phyloP scores from a whole-genome alignment of 2,888 invertebrate genomes.

The Philaethria dido region DNA sequence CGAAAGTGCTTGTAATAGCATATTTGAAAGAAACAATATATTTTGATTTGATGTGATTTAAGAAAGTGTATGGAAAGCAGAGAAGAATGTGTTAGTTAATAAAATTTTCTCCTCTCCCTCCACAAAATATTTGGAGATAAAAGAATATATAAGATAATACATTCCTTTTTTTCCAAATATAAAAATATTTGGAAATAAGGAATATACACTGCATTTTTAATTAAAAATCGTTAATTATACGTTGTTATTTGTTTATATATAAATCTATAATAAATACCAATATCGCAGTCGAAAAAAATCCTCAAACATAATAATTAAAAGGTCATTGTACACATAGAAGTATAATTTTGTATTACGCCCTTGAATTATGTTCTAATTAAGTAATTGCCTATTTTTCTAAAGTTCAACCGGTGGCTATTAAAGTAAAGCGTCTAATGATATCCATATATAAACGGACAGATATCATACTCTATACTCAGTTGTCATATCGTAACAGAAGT shows the following conservation, averaged over 20 bases:
- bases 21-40: too few species aligned
- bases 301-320: constrained; percentile 3
- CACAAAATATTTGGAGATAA: too few species aligned
- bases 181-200: too few species aligned
- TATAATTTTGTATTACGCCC: constrained; percentile 19
- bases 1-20: too few species aligned
- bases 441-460: constrained; percentile 65
- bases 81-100: too few species aligned
- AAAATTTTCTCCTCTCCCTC: too few species aligned
- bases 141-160: too few species aligned
- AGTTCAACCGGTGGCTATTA: constrained; percentile 39
- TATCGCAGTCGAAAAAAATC: not conserved
- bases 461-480: constrained; percentile 15
- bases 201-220: too few species aligned
- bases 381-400: constrained; percentile 33
- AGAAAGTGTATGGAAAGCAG: too few species aligned
- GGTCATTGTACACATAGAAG: not conserved
- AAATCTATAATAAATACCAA: not conserved
- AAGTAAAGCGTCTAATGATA: constrained; percentile 33
- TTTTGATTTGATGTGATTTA: too few species aligned
- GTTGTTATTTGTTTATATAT: not conserved
- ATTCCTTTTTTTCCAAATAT: too few species aligned
- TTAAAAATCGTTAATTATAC: too few species aligned
- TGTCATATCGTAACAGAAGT: constrained; percentile 48
- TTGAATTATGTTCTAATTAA: constrained; percentile 11